Percentiles rank a stretch among this genome's conserved stretches.
Conservation (phyloP, 2,888 invertebrate species). For the Patella pellucida region DNA sequence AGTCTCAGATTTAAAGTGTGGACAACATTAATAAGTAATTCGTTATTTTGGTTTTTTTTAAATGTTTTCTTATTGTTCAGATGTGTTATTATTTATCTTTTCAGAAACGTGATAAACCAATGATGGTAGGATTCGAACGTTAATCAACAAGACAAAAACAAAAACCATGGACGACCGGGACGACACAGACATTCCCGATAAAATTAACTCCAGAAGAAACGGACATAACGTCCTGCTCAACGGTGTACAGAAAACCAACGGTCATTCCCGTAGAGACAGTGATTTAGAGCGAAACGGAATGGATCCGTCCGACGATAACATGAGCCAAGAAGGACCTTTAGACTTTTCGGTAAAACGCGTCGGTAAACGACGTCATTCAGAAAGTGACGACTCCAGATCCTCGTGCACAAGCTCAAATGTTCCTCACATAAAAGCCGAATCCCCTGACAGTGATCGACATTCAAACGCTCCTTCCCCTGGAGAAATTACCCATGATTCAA, state of each 20-base stretch:
- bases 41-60: too few relatives aligned
- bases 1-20: too few relatives aligned
- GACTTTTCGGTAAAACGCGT: constrained; percentile 55
- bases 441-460: constrained; percentile 20
- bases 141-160: neutral
- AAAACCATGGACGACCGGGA: constrained; percentile 13
- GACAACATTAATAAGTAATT: too few relatives aligned
- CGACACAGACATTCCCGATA: neutral
- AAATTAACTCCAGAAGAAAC: neutral
- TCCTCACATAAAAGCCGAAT: constrained; percentile 10
- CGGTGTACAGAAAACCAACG: constrained; percentile 3
- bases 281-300: constrained; percentile 5
- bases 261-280: neutral
- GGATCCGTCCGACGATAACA: neutral
- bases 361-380: constrained; percentile 21
- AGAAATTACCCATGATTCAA: constrained; percentile 15
- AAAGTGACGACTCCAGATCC: constrained; percentile 20
- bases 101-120: too few relatives aligned
- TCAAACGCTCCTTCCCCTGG: constrained; percentile 17
- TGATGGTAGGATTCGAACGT: too few relatives aligned
- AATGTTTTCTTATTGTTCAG: too few relatives aligned
- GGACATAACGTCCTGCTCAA: constrained; percentile 16
- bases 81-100: too few relatives aligned
- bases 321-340: constrained; percentile 44
- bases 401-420: constrained; percentile 13